A percentile compares a stretch with the other conserved stretches of the same genome.
Evolutionary conservation across 2,797 vertebrate species (phyloP).

Genomic region (Smutsia gigantea): DNA sequence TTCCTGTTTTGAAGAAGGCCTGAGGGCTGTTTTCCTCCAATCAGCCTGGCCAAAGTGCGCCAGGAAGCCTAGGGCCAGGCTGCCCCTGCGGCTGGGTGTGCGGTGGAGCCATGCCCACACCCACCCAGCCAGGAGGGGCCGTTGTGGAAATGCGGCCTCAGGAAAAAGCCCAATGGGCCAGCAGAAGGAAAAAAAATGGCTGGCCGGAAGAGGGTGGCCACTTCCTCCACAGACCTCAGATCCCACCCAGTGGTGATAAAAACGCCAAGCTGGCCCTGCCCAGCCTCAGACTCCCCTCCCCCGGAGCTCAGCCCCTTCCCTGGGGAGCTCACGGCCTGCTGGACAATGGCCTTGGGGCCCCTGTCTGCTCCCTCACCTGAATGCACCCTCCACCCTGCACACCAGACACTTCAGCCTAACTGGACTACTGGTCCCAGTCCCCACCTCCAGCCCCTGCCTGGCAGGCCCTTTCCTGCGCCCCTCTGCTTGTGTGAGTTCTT

Average conservation of each 20-base stretch:
- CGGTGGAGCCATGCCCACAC: slow-evolving; percentile 58
- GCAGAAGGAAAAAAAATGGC: slow-evolving; percentile 68
- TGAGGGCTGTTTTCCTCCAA: slow-evolving; percentile 95
- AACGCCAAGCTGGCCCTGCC: slow-evolving; percentile 52
- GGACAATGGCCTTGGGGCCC: neutral
- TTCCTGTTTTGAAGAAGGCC: slow-evolving; percentile 99
- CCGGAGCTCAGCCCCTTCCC: slow-evolving; percentile 50
- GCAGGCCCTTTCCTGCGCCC: neutral
- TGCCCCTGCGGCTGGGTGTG: slow-evolving; percentile 79
- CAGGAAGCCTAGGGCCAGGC: slow-evolving; percentile 91
- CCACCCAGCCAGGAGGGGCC: slow-evolving; percentile 69
- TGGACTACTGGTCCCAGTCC: neutral
- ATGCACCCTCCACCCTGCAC: too few species aligned
- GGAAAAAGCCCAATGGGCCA: slow-evolving; percentile 70
- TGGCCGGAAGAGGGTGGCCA: slow-evolving; percentile 81
- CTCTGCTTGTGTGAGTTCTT: neutral
- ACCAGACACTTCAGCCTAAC: neutral
- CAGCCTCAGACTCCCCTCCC: neutral
- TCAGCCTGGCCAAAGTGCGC: slow-evolving; percentile 91
- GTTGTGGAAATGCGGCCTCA: slow-evolving; percentile 71
- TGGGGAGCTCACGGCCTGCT: neutral
- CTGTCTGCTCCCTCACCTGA: neutral
- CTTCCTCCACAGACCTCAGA: slow-evolving; percentile 80
- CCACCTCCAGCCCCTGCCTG: neutral
- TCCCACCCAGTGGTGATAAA: slow-evolving; percentile 77